Conservation (phyloP, 1,140 invertebrate genomes). For the Nylanderia fulva region DNA sequence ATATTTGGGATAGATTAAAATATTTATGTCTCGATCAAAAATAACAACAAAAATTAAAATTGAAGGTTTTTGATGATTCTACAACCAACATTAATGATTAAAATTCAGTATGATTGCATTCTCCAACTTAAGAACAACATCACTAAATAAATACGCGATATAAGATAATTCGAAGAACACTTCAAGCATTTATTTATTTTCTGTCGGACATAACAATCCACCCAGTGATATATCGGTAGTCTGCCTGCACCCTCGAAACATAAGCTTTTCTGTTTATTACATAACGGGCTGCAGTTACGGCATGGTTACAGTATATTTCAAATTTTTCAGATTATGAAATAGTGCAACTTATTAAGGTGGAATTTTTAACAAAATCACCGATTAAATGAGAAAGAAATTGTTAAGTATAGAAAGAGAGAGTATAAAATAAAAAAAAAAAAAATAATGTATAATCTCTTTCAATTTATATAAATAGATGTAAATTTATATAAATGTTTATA, state of each 20-base stretch:
- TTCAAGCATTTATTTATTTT: conserved; percentile 62
- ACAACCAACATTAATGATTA: neutral
- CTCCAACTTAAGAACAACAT: conserved; percentile 8
- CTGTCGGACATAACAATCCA: conserved; percentile 18
- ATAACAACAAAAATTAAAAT: neutral
- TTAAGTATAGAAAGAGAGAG: neutral
- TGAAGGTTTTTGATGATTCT: conserved; percentile 1
- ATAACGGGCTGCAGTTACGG: conserved; percentile 4
- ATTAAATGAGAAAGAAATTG: neutral
- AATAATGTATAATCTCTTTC: neutral
- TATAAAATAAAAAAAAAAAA: neutral
- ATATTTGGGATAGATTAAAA: neutral
- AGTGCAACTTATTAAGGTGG: neutral
- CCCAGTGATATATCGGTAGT: conserved; percentile 4
- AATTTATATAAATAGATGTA: neutral
- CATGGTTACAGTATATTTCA: conserved; percentile 12
- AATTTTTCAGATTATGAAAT: neutral
- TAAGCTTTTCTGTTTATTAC: conserved; percentile 13
- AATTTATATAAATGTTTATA: neutral
- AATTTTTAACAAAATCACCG: conserved; percentile 1
- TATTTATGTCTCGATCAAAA: neutral
- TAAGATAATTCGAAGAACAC: conserved; percentile 57
- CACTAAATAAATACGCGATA: conserved; percentile 48
- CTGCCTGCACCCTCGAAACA: neutral
- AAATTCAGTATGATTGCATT: conserved; percentile 9